Conservation (phyloP, 1,140 invertebrate species). For the Cydia splendana region DNA sequence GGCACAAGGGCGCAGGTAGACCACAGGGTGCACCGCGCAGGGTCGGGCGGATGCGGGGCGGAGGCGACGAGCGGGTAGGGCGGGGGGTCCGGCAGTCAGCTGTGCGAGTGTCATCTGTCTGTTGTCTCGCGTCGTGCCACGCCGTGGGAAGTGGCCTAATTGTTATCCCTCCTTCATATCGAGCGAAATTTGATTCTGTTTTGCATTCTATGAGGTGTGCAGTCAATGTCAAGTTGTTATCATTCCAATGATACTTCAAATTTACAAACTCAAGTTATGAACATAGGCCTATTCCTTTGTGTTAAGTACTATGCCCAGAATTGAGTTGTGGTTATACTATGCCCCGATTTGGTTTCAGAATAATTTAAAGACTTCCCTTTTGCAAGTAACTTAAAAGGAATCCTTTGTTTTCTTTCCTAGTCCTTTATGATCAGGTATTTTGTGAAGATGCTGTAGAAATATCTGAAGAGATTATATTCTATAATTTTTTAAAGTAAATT, state of each 20-base stretch:
- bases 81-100: constrained; percentile 71
- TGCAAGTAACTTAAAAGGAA: background rate
- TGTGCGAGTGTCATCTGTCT: constrained; percentile 69
- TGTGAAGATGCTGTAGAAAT: no score
- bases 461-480: background rate
- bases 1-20: constrained; percentile 49
- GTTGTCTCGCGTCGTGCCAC: constrained; percentile 56
- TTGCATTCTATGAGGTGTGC: constrained; percentile 38
- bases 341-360: background rate
- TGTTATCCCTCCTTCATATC: constrained; percentile 60
- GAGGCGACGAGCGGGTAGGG: constrained; percentile 47
- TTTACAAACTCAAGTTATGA: background rate
- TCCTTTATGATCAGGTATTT: background rate
- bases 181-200: constrained; percentile 49
- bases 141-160: constrained; percentile 75
- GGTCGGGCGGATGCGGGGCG: constrained; percentile 40
- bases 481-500: background rate
- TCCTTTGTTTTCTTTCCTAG: background rate
- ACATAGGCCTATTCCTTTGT: constrained; percentile 14
- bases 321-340: background rate
- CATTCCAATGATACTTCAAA: background rate
- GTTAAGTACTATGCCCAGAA: background rate
- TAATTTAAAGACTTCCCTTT: background rate
- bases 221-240: constrained; percentile 17
- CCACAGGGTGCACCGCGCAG: constrained; percentile 33